Base-by-base conservation (phyloP, 2,113 vertebrate genomes). In the Petaurus breviceps region DNA sequence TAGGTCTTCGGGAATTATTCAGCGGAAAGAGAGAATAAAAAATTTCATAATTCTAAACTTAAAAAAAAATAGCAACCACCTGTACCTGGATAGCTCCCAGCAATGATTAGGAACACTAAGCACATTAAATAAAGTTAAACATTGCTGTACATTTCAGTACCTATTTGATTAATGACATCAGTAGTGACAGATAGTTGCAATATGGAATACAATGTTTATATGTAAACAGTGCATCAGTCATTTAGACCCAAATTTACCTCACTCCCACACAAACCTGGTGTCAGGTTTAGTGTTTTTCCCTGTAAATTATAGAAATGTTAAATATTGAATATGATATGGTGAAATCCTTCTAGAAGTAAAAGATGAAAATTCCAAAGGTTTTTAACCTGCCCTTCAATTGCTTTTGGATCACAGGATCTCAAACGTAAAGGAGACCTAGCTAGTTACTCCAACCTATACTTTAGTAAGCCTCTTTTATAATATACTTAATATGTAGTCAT, bases 171-270 rank as follows among this genome's bases (percentile, higher is more conserved):
- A 97, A 98, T 93, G 96, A 96, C 96, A 97, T 95, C 95, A 95
- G 91, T 92, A 92, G 92, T 95, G 93, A 95, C 97, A 97, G 96
- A 97, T 95, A 98, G 92, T 94, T 96, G 97, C 97, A 98, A 98
- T 97, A 98, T 98, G 97, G 96, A 97, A 95, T 96, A 94, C 47
- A 93, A 96, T 98, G 97, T 97, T 98, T 98, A 98, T 93, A 96
- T 43, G 89, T 94, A 97, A 97, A 98, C 68, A 97, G 90, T 50
- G 92, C 96, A 97, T 97, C 97, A 97, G 95, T 98, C 96, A 95
- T 93, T 96, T 51, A 94, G 96, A 90, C 96, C 96, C 96, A 96
- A 97, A 98, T 97, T 96, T 98, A 97, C 97, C 94, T 98, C 96
- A 96, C 50, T 1, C 95, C 96, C 77, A 97, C 96, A 96, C 97